These are phyloP conservation scores for Callosobruchus maculatus DNA, from an alignment of 2,888 invertebrate genomes.

Conservation along the genomic window DNA sequence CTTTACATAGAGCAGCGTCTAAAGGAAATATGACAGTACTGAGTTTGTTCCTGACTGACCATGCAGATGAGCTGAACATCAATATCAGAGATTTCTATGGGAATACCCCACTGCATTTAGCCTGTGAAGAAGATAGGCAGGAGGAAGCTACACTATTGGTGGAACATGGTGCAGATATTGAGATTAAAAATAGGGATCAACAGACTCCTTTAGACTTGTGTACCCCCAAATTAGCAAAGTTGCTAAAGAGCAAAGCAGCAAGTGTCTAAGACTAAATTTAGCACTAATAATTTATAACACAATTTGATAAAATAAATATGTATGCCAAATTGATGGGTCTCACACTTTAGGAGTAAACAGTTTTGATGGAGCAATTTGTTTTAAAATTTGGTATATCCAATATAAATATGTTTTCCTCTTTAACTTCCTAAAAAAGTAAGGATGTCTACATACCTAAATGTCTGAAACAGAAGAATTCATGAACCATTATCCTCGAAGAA, in stretches of 20 bases:
- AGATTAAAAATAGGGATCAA: slow-evolving; percentile 61
- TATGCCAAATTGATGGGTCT: no score
- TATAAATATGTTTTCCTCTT: no score
- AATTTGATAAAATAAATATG: no score
- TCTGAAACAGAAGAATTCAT: no score
- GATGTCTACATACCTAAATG: no score
- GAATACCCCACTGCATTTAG: slow-evolving; percentile 76
- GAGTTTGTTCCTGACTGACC: slow-evolving; percentile 58
- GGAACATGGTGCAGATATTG: slow-evolving; percentile 60
- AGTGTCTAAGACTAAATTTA: no score
- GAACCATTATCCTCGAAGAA: no score
- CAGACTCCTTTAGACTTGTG: slow-evolving; percentile 64
- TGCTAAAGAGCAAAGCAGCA: slow-evolving; percentile 20
- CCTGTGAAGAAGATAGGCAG: slow-evolving; percentile 75
- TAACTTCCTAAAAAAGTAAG: no score
- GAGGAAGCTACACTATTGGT: slow-evolving; percentile 65
- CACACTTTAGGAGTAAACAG: no score
- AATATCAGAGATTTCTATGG: slow-evolving; percentile 67
- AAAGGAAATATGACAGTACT: slow-evolving; percentile 68
- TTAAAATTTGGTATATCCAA: no score
- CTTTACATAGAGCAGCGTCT: slow-evolving; percentile 77
- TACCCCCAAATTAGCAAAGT: slow-evolving; percentile 21
- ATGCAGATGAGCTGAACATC: slow-evolving; percentile 53
- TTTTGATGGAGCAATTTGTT: no score
- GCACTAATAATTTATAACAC: no score